Percentiles rank a stretch among this genome's conserved stretches.
phyloP scores from a whole-genome alignment of 1,140 invertebrate genomes.

The Fopius arisanus region DNA sequence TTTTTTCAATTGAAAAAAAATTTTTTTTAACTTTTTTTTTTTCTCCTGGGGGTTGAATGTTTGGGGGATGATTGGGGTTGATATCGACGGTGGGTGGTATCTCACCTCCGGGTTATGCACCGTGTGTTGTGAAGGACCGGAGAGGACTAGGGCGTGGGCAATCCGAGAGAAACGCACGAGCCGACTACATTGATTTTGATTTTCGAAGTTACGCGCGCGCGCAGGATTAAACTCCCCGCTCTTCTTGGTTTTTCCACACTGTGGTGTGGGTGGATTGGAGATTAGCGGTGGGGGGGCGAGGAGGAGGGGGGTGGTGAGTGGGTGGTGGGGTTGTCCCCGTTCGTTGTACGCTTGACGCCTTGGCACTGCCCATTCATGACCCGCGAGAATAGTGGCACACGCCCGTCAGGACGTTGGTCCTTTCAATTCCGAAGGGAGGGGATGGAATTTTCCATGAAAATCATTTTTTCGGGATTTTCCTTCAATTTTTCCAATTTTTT shows the following conservation, averaged over 20 bases:
- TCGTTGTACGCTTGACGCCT: constrained; percentile 22
- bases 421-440: neutral
- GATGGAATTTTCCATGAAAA: neutral
- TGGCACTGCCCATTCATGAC: constrained; percentile 50
- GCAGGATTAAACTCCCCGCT: neutral
- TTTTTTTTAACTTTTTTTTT: neutral
- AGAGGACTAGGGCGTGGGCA: constrained; percentile 59
- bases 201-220: constrained; percentile 63
- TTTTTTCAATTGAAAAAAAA: neutral
- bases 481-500: neutral
- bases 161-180: constrained; percentile 47
- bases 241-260: neutral
- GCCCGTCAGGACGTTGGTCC: constrained; percentile 4
- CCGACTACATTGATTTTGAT: constrained; percentile 64
- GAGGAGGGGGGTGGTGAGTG: neutral
- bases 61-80: no score
- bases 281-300: neutral
- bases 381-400: neutral
- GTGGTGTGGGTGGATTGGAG: neutral
- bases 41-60: neutral
- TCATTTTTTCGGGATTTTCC: neutral
- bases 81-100: neutral
- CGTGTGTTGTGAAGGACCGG: constrained; percentile 42
- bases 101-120: neutral
- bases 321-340: neutral